Conservation (phyloP, 1,140 invertebrate species). For the Tribolium castaneum region DNA sequence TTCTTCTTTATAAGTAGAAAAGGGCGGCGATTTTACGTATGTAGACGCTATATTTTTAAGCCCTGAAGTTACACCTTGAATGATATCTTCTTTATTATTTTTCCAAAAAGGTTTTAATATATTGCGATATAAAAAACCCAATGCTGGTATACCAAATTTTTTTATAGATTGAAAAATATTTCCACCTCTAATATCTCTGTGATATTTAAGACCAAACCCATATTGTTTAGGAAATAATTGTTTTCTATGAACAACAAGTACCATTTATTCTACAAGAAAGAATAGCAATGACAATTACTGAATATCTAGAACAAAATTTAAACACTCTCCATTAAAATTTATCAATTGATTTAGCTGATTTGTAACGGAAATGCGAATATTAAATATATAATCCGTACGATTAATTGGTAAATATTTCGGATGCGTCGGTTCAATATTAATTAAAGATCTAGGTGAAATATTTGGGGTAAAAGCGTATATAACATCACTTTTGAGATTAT, state of each 20-base stretch:
- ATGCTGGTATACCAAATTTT: no score
- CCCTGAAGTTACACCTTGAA: no score
- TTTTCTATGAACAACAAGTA: constrained; percentile 9
- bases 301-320: constrained; percentile 42
- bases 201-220: no score
- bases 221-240: neutral
- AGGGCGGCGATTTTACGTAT: no score
- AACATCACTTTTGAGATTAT: constrained; percentile 38
- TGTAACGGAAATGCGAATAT: constrained; percentile 37
- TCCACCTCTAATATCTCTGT: no score
- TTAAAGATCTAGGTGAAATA: constrained; percentile 38
- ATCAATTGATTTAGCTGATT: constrained; percentile 39
- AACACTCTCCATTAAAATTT: constrained; percentile 40
- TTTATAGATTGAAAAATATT: no score
- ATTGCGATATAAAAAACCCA: no score
- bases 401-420: constrained; percentile 41
- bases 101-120: no score
- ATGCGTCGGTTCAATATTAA: constrained; percentile 37
- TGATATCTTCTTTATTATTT: no score
- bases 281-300: neutral
- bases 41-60: no score
- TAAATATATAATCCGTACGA: constrained; percentile 40
- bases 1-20: no score
- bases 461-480: constrained; percentile 36
- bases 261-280: constrained; percentile 34